These are phyloP conservation scores for Sciurus niger DNA, from an alignment of 2,113 vertebrate species.

Conservation along the genomic window DNA sequence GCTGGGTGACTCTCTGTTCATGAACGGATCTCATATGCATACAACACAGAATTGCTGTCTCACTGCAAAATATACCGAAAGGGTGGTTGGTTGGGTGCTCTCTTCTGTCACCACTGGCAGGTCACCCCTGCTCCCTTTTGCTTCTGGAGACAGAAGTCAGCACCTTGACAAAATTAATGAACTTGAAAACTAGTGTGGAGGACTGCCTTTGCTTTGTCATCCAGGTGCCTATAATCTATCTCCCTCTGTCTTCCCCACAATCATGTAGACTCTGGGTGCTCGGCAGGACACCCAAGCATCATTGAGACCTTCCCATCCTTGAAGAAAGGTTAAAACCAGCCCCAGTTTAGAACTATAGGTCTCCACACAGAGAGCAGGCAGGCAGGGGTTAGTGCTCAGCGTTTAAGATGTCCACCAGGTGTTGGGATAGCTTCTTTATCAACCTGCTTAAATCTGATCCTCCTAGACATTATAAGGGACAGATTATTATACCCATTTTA, in stretches of 20 bases:
- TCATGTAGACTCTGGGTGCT: neutral
- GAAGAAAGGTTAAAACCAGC: neutral
- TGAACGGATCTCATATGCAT: rapidly evolving
- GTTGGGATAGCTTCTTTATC: neutral
- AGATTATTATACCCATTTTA: neutral
- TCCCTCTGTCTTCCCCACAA: neutral
- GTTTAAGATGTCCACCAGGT: neutral
- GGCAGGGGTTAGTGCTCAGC: too few species aligned
- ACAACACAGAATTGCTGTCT: neutral
- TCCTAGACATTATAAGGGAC: neutral
- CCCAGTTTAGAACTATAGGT: too few species aligned
- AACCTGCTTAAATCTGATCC: neutral
- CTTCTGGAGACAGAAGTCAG: neutral
- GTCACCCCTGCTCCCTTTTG: neutral
- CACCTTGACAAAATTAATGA: neutral
- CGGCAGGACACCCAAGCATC: neutral
- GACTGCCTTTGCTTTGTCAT: neutral
- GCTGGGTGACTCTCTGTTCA: neutral
- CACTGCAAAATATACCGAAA: rapidly evolving
- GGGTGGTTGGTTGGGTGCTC: rapidly evolving
- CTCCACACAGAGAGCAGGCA: neutral
- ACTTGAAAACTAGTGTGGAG: neutral
- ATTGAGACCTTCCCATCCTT: too few species aligned
- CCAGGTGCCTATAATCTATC: rapidly evolving
- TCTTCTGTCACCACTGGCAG: neutral